These are phyloP conservation scores for Kryptolebias marmoratus DNA, from an alignment of 2,113 vertebrate genomes.

Conservation along the genomic window DNA sequence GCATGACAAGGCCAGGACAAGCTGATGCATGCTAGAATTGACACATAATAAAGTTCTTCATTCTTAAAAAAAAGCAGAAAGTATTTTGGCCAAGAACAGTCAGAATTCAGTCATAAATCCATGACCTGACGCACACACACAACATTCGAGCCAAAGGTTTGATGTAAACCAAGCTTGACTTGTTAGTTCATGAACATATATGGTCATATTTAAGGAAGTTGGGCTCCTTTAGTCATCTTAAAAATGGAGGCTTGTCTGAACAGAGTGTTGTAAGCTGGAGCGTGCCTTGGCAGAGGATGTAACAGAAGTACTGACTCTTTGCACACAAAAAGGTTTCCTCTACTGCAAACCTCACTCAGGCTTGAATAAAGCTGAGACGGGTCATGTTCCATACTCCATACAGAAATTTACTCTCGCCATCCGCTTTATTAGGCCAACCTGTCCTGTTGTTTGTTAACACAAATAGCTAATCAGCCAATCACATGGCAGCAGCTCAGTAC, in stretches of 20 bases:
- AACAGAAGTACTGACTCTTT: background rate
- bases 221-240: background rate
- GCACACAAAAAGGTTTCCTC: too few species aligned
- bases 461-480: too few species aligned
- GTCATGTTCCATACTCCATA: background rate
- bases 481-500: too few species aligned
- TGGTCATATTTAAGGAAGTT: conserved; percentile 22
- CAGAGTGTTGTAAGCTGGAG: conserved; percentile 20
- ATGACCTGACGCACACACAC: conserved; percentile 14
- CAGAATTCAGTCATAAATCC: conserved; percentile 8
- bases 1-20: background rate
- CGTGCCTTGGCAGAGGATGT: background rate
- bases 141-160: conserved; percentile 10
- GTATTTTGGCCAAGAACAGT: conserved; percentile 18
- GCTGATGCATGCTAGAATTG: background rate
- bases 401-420: too few species aligned
- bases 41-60: background rate
- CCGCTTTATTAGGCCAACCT: too few species aligned
- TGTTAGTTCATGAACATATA: conserved; percentile 35
- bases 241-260: conserved; percentile 9
- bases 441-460: too few species aligned
- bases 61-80: background rate
- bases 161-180: conserved; percentile 21
- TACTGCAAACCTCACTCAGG: too few species aligned
- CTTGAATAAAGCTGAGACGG: too few species aligned